Percentiles rank a stretch among this genome's conserved stretches.
Evolutionary conservation across 2,888 invertebrate species (phyloP).

Genomic region (Cataglyphis rosenhaueri): DNA sequence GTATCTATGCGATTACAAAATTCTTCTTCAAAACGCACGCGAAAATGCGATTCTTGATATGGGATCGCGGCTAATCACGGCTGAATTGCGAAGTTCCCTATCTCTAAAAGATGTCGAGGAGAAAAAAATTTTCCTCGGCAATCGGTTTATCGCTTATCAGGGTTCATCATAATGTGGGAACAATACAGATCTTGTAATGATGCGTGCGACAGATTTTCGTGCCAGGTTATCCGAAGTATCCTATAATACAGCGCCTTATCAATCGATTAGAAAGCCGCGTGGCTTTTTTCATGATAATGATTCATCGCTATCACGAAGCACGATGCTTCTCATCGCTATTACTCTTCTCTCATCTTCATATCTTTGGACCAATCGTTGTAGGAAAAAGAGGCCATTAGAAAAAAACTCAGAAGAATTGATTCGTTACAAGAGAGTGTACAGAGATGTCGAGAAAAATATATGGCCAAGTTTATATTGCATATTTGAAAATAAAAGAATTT

Average conservation of each 20-base stretch:
- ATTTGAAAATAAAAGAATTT: background rate
- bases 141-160: conserved; percentile 36
- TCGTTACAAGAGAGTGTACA: background rate
- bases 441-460: background rate
- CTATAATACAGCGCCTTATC: conserved; percentile 11
- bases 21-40: background rate
- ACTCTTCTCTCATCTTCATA: conserved; percentile 13
- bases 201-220: conserved; percentile 67
- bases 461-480: background rate
- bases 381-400: conserved; percentile 44
- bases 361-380: conserved; percentile 60
- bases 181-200: conserved; percentile 65
- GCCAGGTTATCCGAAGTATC: conserved; percentile 16
- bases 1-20: conserved; percentile 19
- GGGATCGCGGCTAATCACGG: background rate
- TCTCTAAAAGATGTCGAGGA: conserved; percentile 23
- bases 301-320: conserved; percentile 9
- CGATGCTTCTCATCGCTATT: conserved; percentile 1
- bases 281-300: conserved; percentile 13
- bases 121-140: background rate
- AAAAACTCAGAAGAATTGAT: background rate
- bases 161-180: conserved; percentile 57
- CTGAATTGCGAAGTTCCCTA: background rate
- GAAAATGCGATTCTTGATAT: background rate
- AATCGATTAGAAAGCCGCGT: background rate